A percentile compares a stretch with the other conserved stretches of the same genome.
Evolutionary conservation across 1,140 invertebrate genomes (phyloP).

Genomic region (Arion vulgaris): DNA sequence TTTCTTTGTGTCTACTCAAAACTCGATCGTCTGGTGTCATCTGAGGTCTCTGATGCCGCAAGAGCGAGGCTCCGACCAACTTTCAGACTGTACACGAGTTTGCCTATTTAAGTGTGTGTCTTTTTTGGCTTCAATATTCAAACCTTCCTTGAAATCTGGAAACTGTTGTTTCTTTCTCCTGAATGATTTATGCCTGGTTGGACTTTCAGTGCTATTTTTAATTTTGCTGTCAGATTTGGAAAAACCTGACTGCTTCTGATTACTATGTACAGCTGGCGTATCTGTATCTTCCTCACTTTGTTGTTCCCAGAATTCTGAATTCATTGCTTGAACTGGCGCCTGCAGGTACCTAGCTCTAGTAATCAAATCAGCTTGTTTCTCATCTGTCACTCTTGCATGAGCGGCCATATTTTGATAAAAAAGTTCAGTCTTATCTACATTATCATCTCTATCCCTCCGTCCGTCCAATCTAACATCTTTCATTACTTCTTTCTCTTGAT

Average conservation of each 20-base stretch:
- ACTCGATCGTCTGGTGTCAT: background rate
- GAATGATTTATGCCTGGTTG: background rate
- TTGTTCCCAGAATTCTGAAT: constrained; percentile 7
- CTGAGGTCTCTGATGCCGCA: background rate
- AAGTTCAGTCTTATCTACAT: no score
- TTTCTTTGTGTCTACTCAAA: background rate
- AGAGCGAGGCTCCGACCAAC: background rate
- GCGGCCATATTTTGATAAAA: no score
- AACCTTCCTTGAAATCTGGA: background rate
- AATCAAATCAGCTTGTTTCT: background rate
- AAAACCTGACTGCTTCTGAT: no score
- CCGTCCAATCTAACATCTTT: no score
- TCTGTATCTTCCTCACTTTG: background rate
- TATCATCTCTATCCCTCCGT: no score
- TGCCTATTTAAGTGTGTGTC: background rate
- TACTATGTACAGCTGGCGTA: background rate
- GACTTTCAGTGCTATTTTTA: background rate
- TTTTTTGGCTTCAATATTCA: background rate
- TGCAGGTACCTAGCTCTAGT: background rate
- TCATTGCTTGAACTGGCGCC: constrained; percentile 1
- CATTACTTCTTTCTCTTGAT: no score
- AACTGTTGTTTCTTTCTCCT: background rate
- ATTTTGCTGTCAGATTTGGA: background rate
- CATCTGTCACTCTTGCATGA: background rate
- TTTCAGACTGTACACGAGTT: background rate